These are phyloP conservation scores for Aphidius ervi DNA, from an alignment of 1,140 invertebrate species.

Conservation along the genomic window DNA sequence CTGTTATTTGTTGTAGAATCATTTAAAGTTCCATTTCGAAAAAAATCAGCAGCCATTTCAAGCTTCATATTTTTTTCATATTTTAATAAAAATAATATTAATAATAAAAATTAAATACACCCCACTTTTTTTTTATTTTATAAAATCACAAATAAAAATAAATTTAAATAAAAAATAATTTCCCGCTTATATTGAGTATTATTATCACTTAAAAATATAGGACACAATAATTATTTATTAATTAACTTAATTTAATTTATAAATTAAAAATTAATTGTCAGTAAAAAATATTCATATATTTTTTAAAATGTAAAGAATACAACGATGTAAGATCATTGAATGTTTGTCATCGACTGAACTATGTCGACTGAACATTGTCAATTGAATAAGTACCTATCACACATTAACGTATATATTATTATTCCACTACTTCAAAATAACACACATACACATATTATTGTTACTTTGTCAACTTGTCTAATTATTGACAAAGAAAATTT, in stretches of 20 bases:
- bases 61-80: neutral
- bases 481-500: neutral
- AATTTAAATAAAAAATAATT: too few species aligned
- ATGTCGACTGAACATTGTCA: conserved; percentile 48
- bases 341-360: conserved; percentile 49
- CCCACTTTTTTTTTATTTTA: too few species aligned
- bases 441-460: conserved; percentile 1
- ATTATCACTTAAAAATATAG: too few species aligned
- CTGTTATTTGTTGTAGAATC: neutral
- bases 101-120: too few species aligned
- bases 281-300: neutral
- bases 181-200: too few species aligned
- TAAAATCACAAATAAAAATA: too few species aligned
- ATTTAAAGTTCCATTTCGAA: too few species aligned
- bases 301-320: too few species aligned
- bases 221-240: too few species aligned
- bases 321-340: conserved; percentile 41
- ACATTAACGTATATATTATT: conserved; percentile 26
- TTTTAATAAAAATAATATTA: too few species aligned
- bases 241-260: too few species aligned
- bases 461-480: neutral
- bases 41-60: neutral
- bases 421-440: neutral
- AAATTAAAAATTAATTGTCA: neutral
- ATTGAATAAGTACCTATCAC: conserved; percentile 50